Conservation (phyloP, 2,888 invertebrate genomes). For the Psylliodes chrysocephalus region DNA sequence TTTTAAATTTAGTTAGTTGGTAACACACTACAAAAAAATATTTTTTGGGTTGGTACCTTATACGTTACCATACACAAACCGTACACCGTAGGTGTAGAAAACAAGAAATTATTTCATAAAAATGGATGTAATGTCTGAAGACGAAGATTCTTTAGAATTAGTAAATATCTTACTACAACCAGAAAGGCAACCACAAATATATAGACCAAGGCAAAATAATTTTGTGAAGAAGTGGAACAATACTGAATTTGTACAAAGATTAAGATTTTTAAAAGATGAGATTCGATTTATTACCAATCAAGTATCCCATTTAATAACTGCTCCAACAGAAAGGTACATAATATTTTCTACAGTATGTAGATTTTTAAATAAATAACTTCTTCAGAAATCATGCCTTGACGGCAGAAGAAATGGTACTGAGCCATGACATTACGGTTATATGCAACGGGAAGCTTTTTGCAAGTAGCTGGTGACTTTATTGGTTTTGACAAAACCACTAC, state of each 20-base stretch:
- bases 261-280: not conserved
- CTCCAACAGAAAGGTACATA: constrained; percentile 4
- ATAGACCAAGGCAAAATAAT: not conserved
- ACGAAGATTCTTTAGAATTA: not conserved
- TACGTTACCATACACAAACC: too few species aligned
- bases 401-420: constrained; percentile 15
- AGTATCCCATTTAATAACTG: constrained; percentile 3
- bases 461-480: constrained; percentile 19
- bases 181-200: not conserved
- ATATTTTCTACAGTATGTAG: not conserved
- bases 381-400: constrained; percentile 13
- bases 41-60: too few species aligned
- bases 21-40: too few species aligned
- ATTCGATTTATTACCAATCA: not conserved
- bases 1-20: too few species aligned
- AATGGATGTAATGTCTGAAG: too few species aligned
- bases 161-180: not conserved
- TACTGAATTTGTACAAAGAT: not conserved
- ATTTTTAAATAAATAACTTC: not conserved
- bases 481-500: constrained; percentile 18
- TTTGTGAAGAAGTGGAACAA: not conserved
- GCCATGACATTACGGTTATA: constrained; percentile 19
- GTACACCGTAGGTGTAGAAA: not conserved
- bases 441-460: constrained; percentile 21
- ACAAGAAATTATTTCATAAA: not conserved